Percentiles rank a stretch among this genome's conserved stretches.
These are phyloP conservation scores for Agriopis aurantiaria DNA, from an alignment of 2,888 invertebrate genomes.

Conservation along the genomic window DNA sequence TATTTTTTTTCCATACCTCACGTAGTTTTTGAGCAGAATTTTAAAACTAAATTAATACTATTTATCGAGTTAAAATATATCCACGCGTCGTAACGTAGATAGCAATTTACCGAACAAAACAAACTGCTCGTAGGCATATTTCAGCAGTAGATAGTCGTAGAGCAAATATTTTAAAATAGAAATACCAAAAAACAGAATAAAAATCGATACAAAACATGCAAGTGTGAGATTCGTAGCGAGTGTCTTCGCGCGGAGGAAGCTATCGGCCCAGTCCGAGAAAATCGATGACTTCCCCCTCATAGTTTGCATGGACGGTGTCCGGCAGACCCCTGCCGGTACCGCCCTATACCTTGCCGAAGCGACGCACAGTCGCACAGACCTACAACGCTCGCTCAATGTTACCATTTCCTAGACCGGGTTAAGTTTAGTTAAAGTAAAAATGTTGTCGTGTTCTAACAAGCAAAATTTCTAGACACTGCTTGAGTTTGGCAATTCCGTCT, in stretches of 20 bases:
- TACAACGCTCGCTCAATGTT: conserved; percentile 19
- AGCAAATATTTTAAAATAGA: no score
- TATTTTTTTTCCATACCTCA: no score
- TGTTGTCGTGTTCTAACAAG: conserved; percentile 60
- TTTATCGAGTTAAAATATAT: no score
- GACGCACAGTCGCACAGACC: conserved; percentile 19
- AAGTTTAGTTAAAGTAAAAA: conserved; percentile 51
- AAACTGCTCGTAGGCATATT: no score
- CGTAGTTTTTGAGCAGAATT: no score
- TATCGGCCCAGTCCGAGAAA: conserved; percentile 83
- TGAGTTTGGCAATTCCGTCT: conserved; percentile 57
- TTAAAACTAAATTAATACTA: no score
- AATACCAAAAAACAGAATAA: conserved; percentile 14
- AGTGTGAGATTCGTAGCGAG: conserved; percentile 65
- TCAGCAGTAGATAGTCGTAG: no score
- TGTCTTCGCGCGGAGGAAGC: conserved; percentile 70
- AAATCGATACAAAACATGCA: conserved; percentile 48
- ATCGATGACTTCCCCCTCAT: conserved; percentile 83
- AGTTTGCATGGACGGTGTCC: conserved; percentile 82
- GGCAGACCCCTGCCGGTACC: conserved; percentile 38
- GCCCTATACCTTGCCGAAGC: conserved; percentile 45
- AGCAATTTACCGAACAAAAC: no score
- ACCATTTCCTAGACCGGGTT: conserved; percentile 16
- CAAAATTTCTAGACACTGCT: conserved; percentile 65
- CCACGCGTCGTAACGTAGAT: no score